A percentile compares a stretch with the other conserved stretches of the same genome.
Evolutionary conservation across 2,888 invertebrate species (phyloP).

Genomic region (Synanthedon andrenaeformis): DNA sequence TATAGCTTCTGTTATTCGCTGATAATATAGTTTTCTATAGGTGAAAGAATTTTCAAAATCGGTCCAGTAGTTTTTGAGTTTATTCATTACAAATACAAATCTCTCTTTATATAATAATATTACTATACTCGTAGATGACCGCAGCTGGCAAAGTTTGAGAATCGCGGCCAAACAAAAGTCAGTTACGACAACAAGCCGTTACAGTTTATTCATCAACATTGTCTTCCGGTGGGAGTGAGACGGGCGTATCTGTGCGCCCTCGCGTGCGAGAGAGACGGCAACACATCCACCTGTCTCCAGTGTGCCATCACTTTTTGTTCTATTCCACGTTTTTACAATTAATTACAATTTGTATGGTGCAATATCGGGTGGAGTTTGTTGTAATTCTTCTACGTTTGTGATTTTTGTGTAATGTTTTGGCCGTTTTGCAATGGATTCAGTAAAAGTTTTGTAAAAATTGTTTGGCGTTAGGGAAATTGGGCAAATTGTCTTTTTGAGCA

Average conservation of each 20-base stretch:
- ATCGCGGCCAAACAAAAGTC: constrained; percentile 42
- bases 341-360: constrained; percentile 48
- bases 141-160: constrained; percentile 27
- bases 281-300: constrained; percentile 48
- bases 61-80: no score
- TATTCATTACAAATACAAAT: no score
- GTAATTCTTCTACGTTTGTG: constrained; percentile 3
- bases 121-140: no score
- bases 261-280: constrained; percentile 21
- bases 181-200: constrained; percentile 64
- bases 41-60: no score
- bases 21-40: no score
- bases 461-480: not conserved
- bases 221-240: constrained; percentile 49
- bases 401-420: constrained; percentile 1
- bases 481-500: not conserved
- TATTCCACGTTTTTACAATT: constrained; percentile 29
- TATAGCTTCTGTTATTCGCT: no score
- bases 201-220: constrained; percentile 49
- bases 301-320: constrained; percentile 31
- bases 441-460: not conserved
- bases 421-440: not conserved
- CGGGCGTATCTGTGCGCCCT: constrained; percentile 8
- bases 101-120: no score
- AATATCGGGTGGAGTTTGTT: constrained; percentile 21